A percentile compares a stretch with the other conserved stretches of the same genome.
Evolutionary conservation across 2,113 vertebrate species (phyloP).

Genomic region (Psettodes erumei): DNA sequence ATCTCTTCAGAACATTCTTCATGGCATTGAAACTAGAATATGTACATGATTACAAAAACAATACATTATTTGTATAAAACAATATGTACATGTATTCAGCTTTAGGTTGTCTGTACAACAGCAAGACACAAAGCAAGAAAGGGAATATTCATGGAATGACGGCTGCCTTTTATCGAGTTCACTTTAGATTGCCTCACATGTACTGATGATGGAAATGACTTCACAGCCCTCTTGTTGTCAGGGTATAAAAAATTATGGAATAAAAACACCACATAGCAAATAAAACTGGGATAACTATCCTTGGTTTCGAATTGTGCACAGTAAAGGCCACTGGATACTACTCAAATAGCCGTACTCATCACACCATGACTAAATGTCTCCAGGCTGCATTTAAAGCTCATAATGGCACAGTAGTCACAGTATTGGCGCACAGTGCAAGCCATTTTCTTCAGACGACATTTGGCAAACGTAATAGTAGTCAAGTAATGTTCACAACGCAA

Average conservation of each 20-base stretch:
- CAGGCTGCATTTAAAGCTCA: constrained; percentile 61
- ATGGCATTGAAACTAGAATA: constrained; percentile 62
- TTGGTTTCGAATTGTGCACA: constrained; percentile 35
- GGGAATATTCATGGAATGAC: constrained; percentile 43
- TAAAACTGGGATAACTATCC: constrained; percentile 30
- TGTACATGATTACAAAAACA: constrained; percentile 74
- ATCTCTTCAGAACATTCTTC: constrained; percentile 59
- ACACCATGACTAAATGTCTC: constrained; percentile 21
- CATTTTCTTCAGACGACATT: constrained; percentile 50
- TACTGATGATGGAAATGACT: constrained; percentile 13
- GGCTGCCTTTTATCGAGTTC: constrained; percentile 40
- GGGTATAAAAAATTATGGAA: constrained; percentile 28
- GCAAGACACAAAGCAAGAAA: constrained; percentile 54
- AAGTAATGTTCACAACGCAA: constrained; percentile 53
- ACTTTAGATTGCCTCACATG: constrained; percentile 32
- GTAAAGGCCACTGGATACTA: constrained; percentile 72
- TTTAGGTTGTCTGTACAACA: constrained; percentile 68
- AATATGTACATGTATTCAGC: constrained; percentile 66
- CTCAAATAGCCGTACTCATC: constrained; percentile 45
- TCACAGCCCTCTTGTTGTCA: constrained; percentile 7
- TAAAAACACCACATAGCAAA: constrained; percentile 29
- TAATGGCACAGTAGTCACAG: constrained; percentile 68
- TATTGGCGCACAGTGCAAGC: constrained; percentile 41
- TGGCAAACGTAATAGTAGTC: constrained; percentile 64
- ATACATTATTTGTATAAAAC: constrained; percentile 76